Evolutionary conservation across 2,888 invertebrate species (phyloP).

Genomic region (Neoascia interrupta): DNA sequence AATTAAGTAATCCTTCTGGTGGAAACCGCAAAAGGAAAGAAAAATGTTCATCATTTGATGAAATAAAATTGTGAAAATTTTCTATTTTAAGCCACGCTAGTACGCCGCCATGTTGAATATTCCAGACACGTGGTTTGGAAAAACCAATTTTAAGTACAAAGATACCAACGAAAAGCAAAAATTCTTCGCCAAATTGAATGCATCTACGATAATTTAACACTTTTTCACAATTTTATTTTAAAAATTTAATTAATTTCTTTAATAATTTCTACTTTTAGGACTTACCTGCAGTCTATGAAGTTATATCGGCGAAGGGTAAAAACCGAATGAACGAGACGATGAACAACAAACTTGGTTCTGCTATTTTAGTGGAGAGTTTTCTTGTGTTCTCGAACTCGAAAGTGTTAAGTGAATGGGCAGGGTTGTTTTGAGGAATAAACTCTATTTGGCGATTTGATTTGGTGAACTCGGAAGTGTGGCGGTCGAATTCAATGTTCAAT

Average conservation of each 20-base stretch:
- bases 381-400: not conserved
- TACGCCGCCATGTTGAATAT: conserved; percentile 48
- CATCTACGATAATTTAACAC: too few relatives aligned
- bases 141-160: not conserved
- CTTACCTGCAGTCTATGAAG: conserved; percentile 78
- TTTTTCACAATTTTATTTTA: conserved; percentile 41
- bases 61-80: conserved; percentile 37
- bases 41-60: conserved; percentile 75
- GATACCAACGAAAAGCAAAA: not conserved
- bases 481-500: too few relatives aligned
- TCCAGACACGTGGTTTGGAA: conserved; percentile 44
- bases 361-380: conserved; percentile 31
- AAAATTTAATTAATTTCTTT: not conserved
- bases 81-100: conserved; percentile 4
- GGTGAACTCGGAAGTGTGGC: too few relatives aligned
- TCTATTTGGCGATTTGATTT: too few relatives aligned
- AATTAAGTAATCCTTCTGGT: conserved; percentile 77
- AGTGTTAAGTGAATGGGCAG: not conserved
- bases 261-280: not conserved
- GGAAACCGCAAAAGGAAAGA: conserved; percentile 80
- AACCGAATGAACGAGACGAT: conserved; percentile 78
- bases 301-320: conserved; percentile 77
- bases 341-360: conserved; percentile 39
- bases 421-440: too few relatives aligned
- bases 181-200: too few relatives aligned